phyloP scores from a whole-genome alignment of 2,113 vertebrate species.

The Oophaga pumilio region DNA sequence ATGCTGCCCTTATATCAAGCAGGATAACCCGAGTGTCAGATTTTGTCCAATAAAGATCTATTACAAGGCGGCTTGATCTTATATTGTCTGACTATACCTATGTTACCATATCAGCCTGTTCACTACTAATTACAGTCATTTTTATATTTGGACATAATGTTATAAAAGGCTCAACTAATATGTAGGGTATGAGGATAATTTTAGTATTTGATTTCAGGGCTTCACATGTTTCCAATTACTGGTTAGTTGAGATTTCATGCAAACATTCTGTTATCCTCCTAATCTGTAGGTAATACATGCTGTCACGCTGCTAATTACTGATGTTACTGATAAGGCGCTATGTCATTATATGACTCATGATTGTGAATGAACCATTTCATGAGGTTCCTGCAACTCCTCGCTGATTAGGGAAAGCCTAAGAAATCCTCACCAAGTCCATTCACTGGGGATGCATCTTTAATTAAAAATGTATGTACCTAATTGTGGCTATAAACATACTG shows the following conservation, averaged over 20 bases:
- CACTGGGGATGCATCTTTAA: no score
- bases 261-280: slow-evolving; percentile 21
- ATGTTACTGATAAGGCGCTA: slow-evolving; percentile 27
- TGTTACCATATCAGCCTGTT: no score
- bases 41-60: no score
- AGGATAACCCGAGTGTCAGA: no score
- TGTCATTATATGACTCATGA: slow-evolving; percentile 27
- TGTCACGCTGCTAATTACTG: slow-evolving; percentile 34
- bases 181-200: not conserved
- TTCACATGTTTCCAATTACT: not conserved
- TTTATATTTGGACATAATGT: not conserved
- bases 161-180: not conserved
- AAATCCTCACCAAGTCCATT: not conserved
- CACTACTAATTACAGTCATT: no score
- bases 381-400: not conserved
- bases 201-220: not conserved
- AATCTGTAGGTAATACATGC: slow-evolving; percentile 8
- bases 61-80: no score
- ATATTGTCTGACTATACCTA: no score
- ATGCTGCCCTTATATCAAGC: no score
- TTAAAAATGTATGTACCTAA: not conserved
- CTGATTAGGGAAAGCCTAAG: not conserved
- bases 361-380: not conserved
- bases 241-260: not conserved
- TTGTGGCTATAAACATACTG: not conserved